Evolutionary conservation across 92 coral and sea anemone species (phyloP).

Genomic region (Porites cylindrica): DNA sequence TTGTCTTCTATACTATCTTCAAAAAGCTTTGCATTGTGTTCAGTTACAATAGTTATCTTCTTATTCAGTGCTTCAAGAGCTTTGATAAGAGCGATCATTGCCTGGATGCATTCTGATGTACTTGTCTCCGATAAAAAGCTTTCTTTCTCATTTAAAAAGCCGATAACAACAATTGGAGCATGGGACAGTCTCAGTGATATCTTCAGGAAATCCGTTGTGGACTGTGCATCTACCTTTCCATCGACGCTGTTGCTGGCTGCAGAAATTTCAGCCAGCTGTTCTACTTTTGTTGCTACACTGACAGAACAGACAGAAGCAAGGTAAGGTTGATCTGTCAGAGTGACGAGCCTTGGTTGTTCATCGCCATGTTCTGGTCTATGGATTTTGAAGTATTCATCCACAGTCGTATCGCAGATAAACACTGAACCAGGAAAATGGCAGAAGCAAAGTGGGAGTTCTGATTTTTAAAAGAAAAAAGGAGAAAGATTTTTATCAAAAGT

Average conservation of each 20-base stretch:
- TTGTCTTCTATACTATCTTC: not conserved
- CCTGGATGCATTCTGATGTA: conserved; percentile 73
- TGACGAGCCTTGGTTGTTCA: conserved; percentile 71
- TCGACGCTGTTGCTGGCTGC: conserved; percentile 52
- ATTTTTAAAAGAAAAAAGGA: not conserved
- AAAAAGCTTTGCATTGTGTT: conserved; percentile 9
- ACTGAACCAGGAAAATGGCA: conserved; percentile 89
- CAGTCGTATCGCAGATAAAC: conserved; percentile 84
- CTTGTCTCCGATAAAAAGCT: not conserved
- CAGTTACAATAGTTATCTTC: conserved; percentile 66
- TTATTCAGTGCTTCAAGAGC: conserved; percentile 84
- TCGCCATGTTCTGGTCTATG: conserved; percentile 79
- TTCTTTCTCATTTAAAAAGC: conserved; percentile 54
- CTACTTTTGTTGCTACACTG: conserved; percentile 61
- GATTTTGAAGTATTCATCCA: conserved; percentile 67
- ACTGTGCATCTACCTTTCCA: conserved; percentile 47
- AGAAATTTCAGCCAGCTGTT: conserved; percentile 53
- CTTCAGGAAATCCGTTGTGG: conserved; percentile 67
- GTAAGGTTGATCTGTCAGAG: conserved; percentile 71
- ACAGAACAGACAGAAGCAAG: conserved; percentile 81
- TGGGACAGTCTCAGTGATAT: conserved; percentile 77
- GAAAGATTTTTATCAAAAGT: not conserved
- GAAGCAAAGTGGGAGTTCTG: conserved; percentile 75
- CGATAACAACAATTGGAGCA: conserved; percentile 75
- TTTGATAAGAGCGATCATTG: conserved; percentile 76